Evolutionary conservation across 2,113 vertebrate species (phyloP), one percentile per base, ranked within the genome.

Genomic region (Ptyas mucosa): DNA sequence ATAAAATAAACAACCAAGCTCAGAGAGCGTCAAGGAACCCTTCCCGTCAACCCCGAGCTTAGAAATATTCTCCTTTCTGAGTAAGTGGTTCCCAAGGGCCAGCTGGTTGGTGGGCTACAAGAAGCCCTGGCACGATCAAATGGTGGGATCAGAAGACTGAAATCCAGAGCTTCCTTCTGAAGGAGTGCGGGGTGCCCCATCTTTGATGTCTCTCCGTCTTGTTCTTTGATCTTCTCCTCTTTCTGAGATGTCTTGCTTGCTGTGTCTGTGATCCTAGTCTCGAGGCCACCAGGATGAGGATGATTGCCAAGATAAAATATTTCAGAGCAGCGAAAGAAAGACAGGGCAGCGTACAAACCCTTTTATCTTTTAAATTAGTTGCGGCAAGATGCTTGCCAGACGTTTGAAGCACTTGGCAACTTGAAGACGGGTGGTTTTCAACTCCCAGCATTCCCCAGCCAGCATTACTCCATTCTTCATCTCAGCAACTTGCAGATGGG

Each of bases 331-430:
- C 29, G 10, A 29, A n/a, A 69, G 29, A 6, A 75, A n/a, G n/a
- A 1, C 0, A 18, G 4, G 12, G 29, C 64, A 14, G 64, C 0
- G 5, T 7, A 6, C 14, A 34, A 34, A 2, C 2, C 64, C 29
- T 5, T 75, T 2, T 18, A 5, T 34, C 64, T 75, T 18, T 18
- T 6, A 15, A 34, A 12, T 34, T 18, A 1, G n/a, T 75, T 34
- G 29, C 5, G 12, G 0, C 0, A 14, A 75, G n/a, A 34, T 15
- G 64, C n/a, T 75, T 5, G 14, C 29, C 12, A 14, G 29, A 15
- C 2, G 64, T n/a, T 69, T 34, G 29, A n/a, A 69, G 14, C 69
- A 0, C 69, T 34, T 1, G 69, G n/a, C n/a, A 34, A 8, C 15
- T 75, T 34, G 12, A 8, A 75, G 69, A 15, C 5, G n/a, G n/a